Evolutionary conservation across 2,888 invertebrate species (phyloP), one percentile per base, ranked within the genome.

Genomic region (Apantesis nais): DNA sequence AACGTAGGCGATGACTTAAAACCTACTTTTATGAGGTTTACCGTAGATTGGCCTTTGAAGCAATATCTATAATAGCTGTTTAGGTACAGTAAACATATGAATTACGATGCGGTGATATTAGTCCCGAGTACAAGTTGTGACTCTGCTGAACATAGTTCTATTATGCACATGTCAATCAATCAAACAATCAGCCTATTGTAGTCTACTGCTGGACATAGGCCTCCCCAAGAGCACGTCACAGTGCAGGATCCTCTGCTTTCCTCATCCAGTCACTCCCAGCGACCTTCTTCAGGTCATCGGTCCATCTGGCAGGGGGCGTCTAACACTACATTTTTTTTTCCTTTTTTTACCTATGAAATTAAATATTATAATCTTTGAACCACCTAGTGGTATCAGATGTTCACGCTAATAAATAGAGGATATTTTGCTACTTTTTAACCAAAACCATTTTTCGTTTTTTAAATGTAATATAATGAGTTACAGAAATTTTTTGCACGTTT

Each of bases 381-480:
- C 3, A 25, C 25, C 0, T 25, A n/a, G n/a, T 25, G 9, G 2
- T 9, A 14, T 25, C 12, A 55, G 12, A 25, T 25, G 25, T 4
- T 55, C 25, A 12, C 0, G 4, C 14, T n/a, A 52, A 52, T 52
- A 11, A n/a, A n/a, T 52, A n/a, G 2, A 52, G 22, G 22, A 48
- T 52, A 11, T 52, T 41, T 48, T 48, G 1, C 48, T 22, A 22
- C 19, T 8, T 34, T 37, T 12, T 12, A 34, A 52, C 29, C 29
- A 48, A 68, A 37, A 37, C 52, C 52, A 19, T n/a, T 52, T 34
- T 29, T 22, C 9, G 16, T 31, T 14, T 44, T 63, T 64, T 62
- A 62, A 70, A 66, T 41, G 19, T 0, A 72, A 75, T 74, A 74
- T 80, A 77, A 81, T 81, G 1, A 58, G 29, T 14, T 77, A 74